Conservation (phyloP, 2,113 vertebrate species). For the Ammodytes dubius region DNA sequence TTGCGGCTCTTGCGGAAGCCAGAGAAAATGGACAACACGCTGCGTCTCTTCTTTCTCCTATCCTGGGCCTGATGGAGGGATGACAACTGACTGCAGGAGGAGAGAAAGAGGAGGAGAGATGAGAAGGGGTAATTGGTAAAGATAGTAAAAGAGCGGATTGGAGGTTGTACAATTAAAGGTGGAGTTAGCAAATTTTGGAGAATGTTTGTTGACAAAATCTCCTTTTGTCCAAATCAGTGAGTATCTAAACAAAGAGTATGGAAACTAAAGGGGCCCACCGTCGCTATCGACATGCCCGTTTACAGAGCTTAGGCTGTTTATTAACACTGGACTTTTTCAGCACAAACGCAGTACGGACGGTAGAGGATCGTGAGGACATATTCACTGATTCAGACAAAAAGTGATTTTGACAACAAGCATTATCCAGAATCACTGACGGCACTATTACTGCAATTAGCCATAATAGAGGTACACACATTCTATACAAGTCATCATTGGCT, state of each 20-base stretch:
- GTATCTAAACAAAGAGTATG: no score
- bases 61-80: slow-evolving; percentile 83
- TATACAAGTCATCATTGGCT: neutral
- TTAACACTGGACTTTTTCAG: no score
- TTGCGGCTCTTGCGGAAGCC: slow-evolving; percentile 86
- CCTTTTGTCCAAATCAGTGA: no score
- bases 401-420: no score
- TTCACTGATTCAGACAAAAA: no score
- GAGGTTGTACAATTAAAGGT: neutral
- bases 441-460: neutral
- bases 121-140: neutral
- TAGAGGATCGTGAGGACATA: no score
- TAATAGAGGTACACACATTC: neutral
- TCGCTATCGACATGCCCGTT: no score
- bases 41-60: slow-evolving; percentile 86
- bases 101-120: slow-evolving; percentile 5
- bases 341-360: no score
- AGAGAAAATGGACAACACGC: slow-evolving; percentile 84
- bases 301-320: no score
- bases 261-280: no score
- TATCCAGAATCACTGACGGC: no score
- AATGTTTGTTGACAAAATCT: neutral
- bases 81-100: slow-evolving; percentile 81
- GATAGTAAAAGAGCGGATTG: neutral
- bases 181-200: neutral